Evolutionary conservation across 23 tunicate species (phyloP).

Genomic region (Corella eumyota): DNA sequence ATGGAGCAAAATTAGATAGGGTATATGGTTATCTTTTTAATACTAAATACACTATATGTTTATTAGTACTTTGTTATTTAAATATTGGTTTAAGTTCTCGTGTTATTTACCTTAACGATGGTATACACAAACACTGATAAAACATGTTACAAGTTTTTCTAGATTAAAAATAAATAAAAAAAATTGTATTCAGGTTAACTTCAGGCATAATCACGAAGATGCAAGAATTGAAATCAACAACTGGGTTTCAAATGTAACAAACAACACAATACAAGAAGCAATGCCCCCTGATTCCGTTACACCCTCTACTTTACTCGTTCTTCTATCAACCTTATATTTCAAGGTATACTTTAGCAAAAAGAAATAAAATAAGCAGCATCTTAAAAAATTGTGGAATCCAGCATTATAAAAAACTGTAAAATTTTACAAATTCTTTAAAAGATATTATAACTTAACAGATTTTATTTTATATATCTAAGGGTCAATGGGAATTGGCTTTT

Average conservation of each 20-base stretch:
- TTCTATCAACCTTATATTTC: slow-evolving; percentile 39
- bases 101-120: too few relatives aligned
- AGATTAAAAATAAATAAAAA: too few relatives aligned
- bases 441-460: too few relatives aligned
- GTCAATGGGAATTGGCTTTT: slow-evolving; percentile 10
- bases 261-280: slow-evolving; percentile 36
- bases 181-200: slow-evolving; percentile 35
- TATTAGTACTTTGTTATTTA: background rate
- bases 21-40: slow-evolving; percentile 2
- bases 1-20: slow-evolving; percentile 27
- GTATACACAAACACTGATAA: too few relatives aligned
- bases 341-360: slow-evolving; percentile 8
- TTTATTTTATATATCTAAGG: background rate
- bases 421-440: too few relatives aligned
- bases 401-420: background rate
- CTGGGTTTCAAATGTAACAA: slow-evolving; percentile 27
- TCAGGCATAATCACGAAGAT: slow-evolving; percentile 15
- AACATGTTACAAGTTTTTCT: too few relatives aligned
- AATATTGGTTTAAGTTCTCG: too few relatives aligned
- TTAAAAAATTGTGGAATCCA: background rate
- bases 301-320: slow-evolving; percentile 14
- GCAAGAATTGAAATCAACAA: slow-evolving; percentile 23
- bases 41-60: background rate
- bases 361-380: background rate
- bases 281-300: slow-evolving; percentile 21